A percentile compares a stretch with the other conserved stretches of the same genome.
Evolutionary conservation across 2,888 invertebrate genomes (phyloP).

Genomic region (Drosophila antonietae): DNA sequence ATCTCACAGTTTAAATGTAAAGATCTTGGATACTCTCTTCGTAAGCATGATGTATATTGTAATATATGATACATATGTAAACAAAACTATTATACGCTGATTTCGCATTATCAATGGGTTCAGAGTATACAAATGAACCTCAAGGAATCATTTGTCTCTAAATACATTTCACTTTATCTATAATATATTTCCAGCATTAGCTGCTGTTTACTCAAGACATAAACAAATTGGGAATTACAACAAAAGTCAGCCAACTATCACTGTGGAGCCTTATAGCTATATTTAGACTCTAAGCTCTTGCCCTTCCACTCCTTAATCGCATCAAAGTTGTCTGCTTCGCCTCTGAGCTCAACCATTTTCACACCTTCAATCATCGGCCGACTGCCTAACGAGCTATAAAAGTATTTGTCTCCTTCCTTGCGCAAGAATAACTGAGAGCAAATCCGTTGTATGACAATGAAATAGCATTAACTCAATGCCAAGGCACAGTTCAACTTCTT

Average conservation of each 20-base stretch:
- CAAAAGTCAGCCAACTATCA: neutral
- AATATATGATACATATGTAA: too few species aligned
- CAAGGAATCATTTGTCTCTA: too few species aligned
- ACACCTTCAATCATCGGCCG: neutral
- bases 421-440: neutral
- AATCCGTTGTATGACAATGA: neutral
- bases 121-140: too few species aligned
- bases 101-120: too few species aligned
- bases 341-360: neutral
- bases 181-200: too few species aligned
- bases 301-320: neutral
- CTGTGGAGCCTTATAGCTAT: neutral
- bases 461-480: conserved; percentile 18
- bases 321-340: neutral
- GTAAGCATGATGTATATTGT: too few species aligned
- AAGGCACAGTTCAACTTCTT: neutral
- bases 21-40: too few species aligned
- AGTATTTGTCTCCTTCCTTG: neutral
- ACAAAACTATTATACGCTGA: too few species aligned
- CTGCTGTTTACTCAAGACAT: too few species aligned
- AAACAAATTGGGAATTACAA: too few species aligned
- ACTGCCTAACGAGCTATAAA: conserved; percentile 5
- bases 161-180: too few species aligned
- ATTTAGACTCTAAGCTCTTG: neutral
- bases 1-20: too few species aligned